Evolutionary conservation across 1,140 invertebrate genomes (phyloP).

Genomic region (Colletes latitarsis): DNA sequence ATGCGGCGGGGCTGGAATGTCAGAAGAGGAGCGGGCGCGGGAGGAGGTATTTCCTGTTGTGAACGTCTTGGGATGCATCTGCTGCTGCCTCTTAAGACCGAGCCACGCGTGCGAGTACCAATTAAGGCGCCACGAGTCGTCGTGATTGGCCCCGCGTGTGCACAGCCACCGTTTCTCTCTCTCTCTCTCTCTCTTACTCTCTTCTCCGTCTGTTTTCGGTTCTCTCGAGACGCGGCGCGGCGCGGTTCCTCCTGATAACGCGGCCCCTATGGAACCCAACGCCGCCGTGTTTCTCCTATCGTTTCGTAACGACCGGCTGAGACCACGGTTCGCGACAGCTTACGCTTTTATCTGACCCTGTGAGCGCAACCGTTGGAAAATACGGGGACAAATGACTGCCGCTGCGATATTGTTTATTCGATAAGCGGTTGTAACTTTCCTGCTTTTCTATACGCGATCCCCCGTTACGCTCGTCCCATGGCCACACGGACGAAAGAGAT

Average conservation of each 20-base stretch:
- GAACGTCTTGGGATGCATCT: conserved; percentile 79
- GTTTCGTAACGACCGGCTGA: conserved; percentile 6
- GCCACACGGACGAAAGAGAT: too few species aligned
- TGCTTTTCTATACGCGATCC: too few species aligned
- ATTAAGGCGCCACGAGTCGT: conserved; percentile 64
- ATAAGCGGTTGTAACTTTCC: too few species aligned
- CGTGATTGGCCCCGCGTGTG: conserved; percentile 49
- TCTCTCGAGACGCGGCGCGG: not conserved
- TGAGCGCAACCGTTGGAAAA: not conserved
- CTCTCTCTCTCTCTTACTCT: not conserved
- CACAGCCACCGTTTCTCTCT: conserved; percentile 6
- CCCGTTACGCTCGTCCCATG: too few species aligned
- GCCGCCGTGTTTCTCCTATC: not conserved
- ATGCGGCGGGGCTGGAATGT: conserved; percentile 48
- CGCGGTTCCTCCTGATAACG: conserved; percentile 17
- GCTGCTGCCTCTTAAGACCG: conserved; percentile 61
- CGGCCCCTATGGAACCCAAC: conserved; percentile 3
- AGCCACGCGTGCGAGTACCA: conserved; percentile 67
- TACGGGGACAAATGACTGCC: too few species aligned
- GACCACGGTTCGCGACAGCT: not conserved
- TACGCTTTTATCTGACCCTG: conserved; percentile 17
- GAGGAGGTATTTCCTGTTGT: conserved; percentile 79
- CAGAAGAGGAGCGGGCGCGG: conserved; percentile 46
- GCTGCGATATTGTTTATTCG: too few species aligned
- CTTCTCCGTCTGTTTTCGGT: conserved; percentile 9